Evolutionary conservation across 2,888 invertebrate genomes (phyloP), one percentile per base, ranked within the genome.

Genomic region (Congeria kusceri): DNA sequence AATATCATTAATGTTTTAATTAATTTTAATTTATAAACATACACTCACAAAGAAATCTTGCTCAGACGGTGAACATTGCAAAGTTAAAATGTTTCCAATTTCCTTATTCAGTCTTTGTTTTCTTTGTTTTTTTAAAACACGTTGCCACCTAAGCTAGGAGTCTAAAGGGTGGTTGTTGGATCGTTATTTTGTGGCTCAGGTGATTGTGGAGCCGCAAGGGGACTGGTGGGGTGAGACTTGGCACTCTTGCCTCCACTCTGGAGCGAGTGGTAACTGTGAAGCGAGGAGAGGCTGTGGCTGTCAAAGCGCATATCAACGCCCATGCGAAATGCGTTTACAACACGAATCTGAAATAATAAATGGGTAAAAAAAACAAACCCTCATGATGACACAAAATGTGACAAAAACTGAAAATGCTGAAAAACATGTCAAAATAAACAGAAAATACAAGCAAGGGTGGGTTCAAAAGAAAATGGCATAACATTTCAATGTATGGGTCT

Each of bases 241-340:
- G 59, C 66, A 69, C 56, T 69, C 58, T 73, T 77, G 66, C 66
- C 68, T 65, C 86, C 79, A 85, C 89, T 89, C 87, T 91, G 90
- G 70, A 92, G 86, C 63, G 92, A 92, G 81, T 92, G 92, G 87
- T 87, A 89, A 86, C 92, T 92, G 88, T 91, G 91, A 69, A 92
- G 86, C 46, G 93, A 92, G 71, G 92, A 89, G 83, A 93, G 82
- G 87, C 92, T 92, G 89, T 89, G 91, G 95, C 89, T 92, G 95
- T 97, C 97, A 94, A 96, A 96, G 93, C 98, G 97, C 94, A 97
- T 96, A 95, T 98, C 98, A 95, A 99, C 96, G 95, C 99, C 99
- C 96, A 98, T 98, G 95, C 99, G 98, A 96, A 99, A 99, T 95
- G 99, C 99, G 96, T 99, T 99, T 95, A 99, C 99, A 95, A 99